phyloP scores from a whole-genome alignment of 2,113 vertebrate genomes.

The Rhinichthys klamathensis region DNA sequence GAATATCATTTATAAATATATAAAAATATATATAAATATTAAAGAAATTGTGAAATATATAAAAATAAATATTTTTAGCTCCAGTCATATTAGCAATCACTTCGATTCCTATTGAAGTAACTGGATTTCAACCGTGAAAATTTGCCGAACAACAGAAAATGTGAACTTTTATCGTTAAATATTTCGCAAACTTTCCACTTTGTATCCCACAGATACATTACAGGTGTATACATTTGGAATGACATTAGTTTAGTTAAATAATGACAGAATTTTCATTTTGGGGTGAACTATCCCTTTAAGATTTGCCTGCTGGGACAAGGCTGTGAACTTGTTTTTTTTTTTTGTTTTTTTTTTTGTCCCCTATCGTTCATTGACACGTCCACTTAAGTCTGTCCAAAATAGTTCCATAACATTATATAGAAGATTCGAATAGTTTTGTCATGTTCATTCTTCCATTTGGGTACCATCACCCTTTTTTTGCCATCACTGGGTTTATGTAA shows the following conservation, averaged over 20 bases:
- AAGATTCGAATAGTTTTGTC: neutral
- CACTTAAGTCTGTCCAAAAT: conserved; percentile 41
- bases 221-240: neutral
- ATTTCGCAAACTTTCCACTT: neutral
- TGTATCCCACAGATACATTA: neutral
- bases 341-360: conserved; percentile 37
- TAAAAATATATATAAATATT: too few species aligned
- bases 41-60: too few species aligned
- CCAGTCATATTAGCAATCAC: neutral
- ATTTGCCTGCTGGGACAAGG: conserved; percentile 38
- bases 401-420: neutral
- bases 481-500: neutral
- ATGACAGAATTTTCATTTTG: neutral
- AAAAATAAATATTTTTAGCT: too few species aligned
- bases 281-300: conserved; percentile 23
- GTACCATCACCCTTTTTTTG: neutral
- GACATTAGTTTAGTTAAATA: neutral
- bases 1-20: too few species aligned
- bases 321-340: conserved; percentile 31
- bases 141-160: neutral
- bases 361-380: conserved; percentile 47
- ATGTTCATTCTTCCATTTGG: neutral
- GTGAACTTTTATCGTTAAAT: neutral
- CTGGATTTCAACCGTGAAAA: neutral
- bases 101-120: neutral